Evolutionary conservation across 2,113 vertebrate species (phyloP), one percentile per base, ranked within the genome.

Genomic region (Rhegmatorhina hoffmannsi): DNA sequence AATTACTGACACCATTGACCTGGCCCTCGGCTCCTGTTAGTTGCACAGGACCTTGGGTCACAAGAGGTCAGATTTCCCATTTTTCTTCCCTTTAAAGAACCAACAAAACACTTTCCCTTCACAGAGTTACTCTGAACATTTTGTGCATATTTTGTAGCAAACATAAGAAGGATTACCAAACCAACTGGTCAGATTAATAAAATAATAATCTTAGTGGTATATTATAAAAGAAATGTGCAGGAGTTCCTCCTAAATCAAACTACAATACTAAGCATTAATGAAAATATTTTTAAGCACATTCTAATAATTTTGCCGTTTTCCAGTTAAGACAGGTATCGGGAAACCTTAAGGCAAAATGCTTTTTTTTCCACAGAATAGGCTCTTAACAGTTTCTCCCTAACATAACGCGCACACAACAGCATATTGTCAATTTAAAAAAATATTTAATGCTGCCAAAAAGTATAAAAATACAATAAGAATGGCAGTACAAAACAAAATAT

Each of bases 361-460:
- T 69, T 38, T 68, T 19, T 36, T 34, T 43, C 40, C 10, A 13
- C 64, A 58, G 53, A 87, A 87, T 64, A 53, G 55, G 15, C 67
- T 55, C 85, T 43, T 44, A 93, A 73, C 36, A 84, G 46, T 60
- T 92, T 88, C 81, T 95, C 83, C 80, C 92, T 96, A 90, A 96
- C 81, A 96, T n/a, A 97, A 97, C 16, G 95, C 10, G 94, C 96
- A 98, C 95, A 98, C 95, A 97, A 93, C 94, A 97, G 96, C 53
- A 90, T 21, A 52, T 87, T 33, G 50, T 96, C 97, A 52, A 93
- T 97, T 98, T 98, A 98, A 98, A 98, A 98, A 98, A 98, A 98
- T 98, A 98, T 98, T 98, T 98, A 98, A 98, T 98, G 98, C 98
- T 98, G 98, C 98, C 98, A 97, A 97, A 96, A 95, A 97, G 97